Percentiles rank a stretch among this genome's conserved stretches.
Conservation (phyloP, 2,113 vertebrate species). For the Campylomormyrus tamandua region DNA sequence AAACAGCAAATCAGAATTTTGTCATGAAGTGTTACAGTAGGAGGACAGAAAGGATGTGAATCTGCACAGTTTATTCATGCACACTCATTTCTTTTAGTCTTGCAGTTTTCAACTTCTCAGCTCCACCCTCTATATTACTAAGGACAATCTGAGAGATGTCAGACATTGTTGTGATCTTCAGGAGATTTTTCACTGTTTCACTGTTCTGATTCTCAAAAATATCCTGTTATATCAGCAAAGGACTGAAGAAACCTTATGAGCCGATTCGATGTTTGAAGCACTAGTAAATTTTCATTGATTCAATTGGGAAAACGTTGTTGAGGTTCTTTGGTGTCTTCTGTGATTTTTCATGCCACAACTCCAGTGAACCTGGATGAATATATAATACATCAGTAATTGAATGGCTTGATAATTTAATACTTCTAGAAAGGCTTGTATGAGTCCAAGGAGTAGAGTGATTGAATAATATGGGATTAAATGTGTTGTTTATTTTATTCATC, state of each 20-base stretch:
- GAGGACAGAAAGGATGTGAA: not conserved
- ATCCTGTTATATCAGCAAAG: not conserved
- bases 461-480: not conserved
- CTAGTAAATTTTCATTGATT: not conserved
- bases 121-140: not conserved
- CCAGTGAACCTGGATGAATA: not conserved
- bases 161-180: not conserved
- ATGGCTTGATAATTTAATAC: not conserved
- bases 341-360: not conserved
- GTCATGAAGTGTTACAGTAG: not conserved
- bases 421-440: not conserved
- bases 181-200: not conserved
- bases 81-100: not conserved
- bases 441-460: not conserved
- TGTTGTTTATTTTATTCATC: not conserved
- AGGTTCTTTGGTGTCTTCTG: not conserved
- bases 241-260: not conserved
- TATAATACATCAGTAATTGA: not conserved
- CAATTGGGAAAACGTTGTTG: not conserved
- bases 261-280: not conserved
- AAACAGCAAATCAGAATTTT: not conserved
- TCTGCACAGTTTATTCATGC: not conserved
- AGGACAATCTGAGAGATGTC: not conserved
- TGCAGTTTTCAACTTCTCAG: not conserved
- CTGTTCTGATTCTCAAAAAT: not conserved